Conservation (phyloP, 2,888 invertebrate species). For the Lampropteryx suffumata region DNA sequence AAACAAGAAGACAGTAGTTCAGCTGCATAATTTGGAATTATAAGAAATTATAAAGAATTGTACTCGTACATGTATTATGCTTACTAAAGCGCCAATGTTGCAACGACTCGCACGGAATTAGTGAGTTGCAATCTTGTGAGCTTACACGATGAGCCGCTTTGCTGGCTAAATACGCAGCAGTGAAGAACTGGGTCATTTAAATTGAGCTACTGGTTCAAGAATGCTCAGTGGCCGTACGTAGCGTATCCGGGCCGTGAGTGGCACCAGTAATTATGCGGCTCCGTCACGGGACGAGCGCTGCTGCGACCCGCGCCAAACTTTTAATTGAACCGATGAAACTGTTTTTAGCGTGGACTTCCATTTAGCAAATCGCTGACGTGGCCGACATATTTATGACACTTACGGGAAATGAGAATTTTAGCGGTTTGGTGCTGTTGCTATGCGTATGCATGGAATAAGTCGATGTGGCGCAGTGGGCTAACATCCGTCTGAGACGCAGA, state of each 20-base stretch:
- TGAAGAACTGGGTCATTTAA: constrained; percentile 6
- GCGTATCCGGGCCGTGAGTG: constrained; percentile 37
- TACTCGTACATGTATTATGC: too few species aligned
- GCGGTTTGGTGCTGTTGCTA: too few species aligned
- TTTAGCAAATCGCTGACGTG: constrained; percentile 40
- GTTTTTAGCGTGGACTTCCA: constrained; percentile 38
- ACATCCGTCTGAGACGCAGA: too few species aligned
- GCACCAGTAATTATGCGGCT: constrained; percentile 50
- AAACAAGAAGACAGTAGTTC: constrained; percentile 4
- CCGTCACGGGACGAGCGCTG: constrained; percentile 23
- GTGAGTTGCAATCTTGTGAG: background rate
- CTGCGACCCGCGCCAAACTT: constrained; percentile 45
- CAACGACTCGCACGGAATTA: too few species aligned
- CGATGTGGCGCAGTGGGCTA: too few species aligned
- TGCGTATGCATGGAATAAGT: too few species aligned
- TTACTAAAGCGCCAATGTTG: too few species aligned
- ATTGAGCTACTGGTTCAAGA: constrained; percentile 8
- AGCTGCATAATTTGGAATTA: background rate
- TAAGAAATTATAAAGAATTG: too few species aligned
- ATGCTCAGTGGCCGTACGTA: background rate
- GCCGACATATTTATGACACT: constrained; percentile 32
- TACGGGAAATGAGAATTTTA: constrained; percentile 10
- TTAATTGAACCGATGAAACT: constrained; percentile 61
- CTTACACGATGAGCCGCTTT: background rate
- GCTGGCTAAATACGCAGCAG: background rate